Conservation (phyloP, 2,113 vertebrate genomes). For the Cochlearius cochlearius region DNA sequence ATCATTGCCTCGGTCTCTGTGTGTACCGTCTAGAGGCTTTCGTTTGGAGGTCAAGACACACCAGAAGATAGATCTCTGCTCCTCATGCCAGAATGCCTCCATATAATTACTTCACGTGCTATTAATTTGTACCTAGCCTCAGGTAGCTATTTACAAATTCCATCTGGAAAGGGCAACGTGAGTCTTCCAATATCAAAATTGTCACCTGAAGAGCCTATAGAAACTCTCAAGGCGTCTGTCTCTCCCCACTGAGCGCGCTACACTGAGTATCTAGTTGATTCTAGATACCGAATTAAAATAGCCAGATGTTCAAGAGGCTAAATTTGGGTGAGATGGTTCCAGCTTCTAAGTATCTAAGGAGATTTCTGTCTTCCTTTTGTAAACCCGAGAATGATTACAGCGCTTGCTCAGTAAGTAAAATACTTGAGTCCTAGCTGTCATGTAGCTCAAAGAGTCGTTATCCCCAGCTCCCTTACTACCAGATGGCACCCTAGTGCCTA, state of each 20-base stretch:
- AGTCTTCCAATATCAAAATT: background rate
- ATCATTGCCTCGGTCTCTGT: background rate
- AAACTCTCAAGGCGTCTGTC: background rate
- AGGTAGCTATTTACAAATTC: background rate
- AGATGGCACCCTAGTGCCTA: too few relatives aligned
- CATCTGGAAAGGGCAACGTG: background rate
- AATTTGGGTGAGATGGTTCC: background rate
- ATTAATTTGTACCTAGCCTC: background rate
- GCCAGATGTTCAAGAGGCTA: background rate
- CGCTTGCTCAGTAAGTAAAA: background rate
- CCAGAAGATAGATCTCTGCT: background rate
- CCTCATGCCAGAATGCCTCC: background rate
- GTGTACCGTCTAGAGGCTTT: background rate
- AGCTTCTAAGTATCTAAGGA: background rate
- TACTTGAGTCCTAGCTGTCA: background rate
- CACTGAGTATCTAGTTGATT: background rate
- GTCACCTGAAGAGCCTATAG: background rate
- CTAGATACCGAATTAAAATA: background rate
- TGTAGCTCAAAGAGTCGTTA: background rate
- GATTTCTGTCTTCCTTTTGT: background rate
- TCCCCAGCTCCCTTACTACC: background rate
- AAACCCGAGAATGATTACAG: background rate
- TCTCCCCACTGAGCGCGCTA: background rate
- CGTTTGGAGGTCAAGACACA: background rate
- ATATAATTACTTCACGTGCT: background rate